Evolutionary conservation across 2,888 invertebrate genomes (phyloP).

Genomic region (Polia nebulosa): DNA sequence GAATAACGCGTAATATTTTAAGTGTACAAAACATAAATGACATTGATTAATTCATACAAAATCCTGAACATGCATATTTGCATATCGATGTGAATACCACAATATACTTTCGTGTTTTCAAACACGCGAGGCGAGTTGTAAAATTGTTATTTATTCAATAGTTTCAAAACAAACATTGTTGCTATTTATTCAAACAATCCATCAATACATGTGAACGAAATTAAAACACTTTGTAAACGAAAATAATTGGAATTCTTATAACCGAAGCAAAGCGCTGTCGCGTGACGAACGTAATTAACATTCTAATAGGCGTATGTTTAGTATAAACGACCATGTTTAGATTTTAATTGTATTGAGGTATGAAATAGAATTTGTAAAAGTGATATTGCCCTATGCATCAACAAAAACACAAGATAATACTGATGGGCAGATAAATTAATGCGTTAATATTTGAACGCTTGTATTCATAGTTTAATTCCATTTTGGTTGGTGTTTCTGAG

Average conservation of each 20-base stretch:
- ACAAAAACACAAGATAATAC: not conserved
- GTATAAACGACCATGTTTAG: constrained; percentile 5
- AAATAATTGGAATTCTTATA: constrained; percentile 24
- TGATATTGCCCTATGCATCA: not conserved
- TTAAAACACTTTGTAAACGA: constrained; percentile 18
- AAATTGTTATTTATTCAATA: constrained; percentile 2
- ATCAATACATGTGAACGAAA: constrained; percentile 4
- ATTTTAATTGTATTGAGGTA: not conserved
- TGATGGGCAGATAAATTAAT: not conserved
- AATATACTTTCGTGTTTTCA: not conserved
- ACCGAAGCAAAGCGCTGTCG: constrained; percentile 9
- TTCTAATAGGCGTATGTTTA: not conserved
- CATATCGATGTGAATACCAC: not conserved
- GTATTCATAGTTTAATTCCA: not conserved
- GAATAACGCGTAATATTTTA: not conserved
- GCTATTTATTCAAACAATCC: not conserved
- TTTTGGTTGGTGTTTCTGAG: not conserved
- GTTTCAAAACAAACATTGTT: not conserved
- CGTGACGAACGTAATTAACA: constrained; percentile 22
- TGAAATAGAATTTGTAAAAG: constrained; percentile 10
- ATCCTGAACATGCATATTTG: not conserved
- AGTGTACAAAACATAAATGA: not conserved
- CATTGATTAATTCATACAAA: not conserved
- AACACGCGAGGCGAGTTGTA: not conserved
- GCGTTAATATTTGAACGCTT: not conserved